phyloP scores from a whole-genome alignment of 2,888 invertebrate genomes.

The Emmelina monodactyla region DNA sequence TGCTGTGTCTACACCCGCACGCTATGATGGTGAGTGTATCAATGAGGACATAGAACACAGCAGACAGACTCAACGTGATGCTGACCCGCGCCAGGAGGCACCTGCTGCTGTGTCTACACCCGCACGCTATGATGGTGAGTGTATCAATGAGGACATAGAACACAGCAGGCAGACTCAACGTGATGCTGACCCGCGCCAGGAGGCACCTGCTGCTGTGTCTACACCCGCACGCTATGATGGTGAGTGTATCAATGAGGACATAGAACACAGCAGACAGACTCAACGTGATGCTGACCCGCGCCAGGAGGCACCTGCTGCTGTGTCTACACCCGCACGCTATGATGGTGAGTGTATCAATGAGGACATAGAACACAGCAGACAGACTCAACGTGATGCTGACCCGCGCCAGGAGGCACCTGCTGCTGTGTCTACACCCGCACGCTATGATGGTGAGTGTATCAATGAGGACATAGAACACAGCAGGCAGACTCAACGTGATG shows the following conservation, averaged over 20 bases:
- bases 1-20: no score
- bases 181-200: neutral
- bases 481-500: constrained; percentile 78
- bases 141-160: no score
- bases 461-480: constrained; percentile 51
- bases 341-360: constrained; percentile 9
- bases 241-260: neutral
- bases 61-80: no score
- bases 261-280: constrained; percentile 73
- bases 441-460: neutral
- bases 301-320: constrained; percentile 70
- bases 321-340: constrained; percentile 1
- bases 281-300: constrained; percentile 79
- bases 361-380: neutral
- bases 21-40: no score
- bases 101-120: no score
- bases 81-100: no score
- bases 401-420: neutral
- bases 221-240: neutral
- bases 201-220: neutral
- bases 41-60: no score
- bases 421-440: neutral
- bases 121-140: neutral
- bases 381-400: neutral
- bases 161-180: neutral